Conservation (phyloP, 2,888 invertebrate species). For the Sycophila texana region DNA sequence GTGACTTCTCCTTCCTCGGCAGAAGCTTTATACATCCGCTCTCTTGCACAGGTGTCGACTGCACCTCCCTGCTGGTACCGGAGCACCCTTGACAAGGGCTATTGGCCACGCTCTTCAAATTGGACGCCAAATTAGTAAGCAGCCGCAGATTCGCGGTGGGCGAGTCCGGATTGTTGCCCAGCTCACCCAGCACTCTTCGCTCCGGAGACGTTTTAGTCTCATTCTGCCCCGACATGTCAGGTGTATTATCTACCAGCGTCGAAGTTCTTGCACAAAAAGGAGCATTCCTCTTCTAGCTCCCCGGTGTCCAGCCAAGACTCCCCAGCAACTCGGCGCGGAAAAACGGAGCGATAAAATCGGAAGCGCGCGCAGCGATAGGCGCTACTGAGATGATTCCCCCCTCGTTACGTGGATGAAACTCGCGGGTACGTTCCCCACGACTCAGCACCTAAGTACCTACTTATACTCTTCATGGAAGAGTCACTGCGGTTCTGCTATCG, state of each 20-base stretch:
- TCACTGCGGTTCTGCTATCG: neutral
- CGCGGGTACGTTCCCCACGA: neutral
- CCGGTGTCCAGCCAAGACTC: neutral
- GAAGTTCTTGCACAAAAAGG: neutral
- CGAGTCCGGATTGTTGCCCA: conserved; percentile 79
- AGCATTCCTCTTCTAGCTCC: neutral
- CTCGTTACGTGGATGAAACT: neutral
- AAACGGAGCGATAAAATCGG: too few relatives aligned
- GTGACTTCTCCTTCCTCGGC: conserved; percentile 79
- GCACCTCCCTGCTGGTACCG: neutral
- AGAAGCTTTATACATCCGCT: conserved; percentile 60
- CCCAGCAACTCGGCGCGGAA: neutral
- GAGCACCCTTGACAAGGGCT: conserved; percentile 41
- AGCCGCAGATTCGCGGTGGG: conserved; percentile 83
- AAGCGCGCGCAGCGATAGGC: too few relatives aligned
- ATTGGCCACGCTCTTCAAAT: conserved; percentile 76
- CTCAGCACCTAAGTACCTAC: neutral
- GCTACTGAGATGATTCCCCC: too few relatives aligned
- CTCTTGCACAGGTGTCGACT: conserved; percentile 37
- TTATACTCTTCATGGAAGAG: conserved; percentile 29
- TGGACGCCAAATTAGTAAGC: conserved; percentile 81
- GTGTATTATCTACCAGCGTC: neutral
- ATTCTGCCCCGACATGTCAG: conserved; percentile 51
- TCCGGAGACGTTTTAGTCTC: conserved; percentile 53
- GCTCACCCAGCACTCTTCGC: conserved; percentile 76